Evolutionary conservation across 2,888 invertebrate genomes (phyloP).

Genomic region (Chrysina gloriosa): DNA sequence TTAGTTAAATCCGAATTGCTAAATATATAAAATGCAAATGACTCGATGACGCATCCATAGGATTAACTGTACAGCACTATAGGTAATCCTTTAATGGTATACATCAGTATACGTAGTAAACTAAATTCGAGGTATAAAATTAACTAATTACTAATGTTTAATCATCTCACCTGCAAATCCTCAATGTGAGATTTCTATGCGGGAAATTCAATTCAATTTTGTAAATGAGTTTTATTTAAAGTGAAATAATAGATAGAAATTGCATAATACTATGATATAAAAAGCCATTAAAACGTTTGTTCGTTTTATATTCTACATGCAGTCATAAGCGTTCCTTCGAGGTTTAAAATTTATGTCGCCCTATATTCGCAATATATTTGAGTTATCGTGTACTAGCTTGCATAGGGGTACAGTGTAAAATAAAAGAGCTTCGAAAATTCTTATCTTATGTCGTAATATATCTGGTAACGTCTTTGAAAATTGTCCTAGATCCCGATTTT

Average conservation of each 20-base stretch:
- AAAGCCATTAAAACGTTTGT: no score
- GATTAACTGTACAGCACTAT: constrained; percentile 10
- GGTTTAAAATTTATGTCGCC: constrained; percentile 20
- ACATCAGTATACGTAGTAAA: neutral
- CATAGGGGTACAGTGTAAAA: constrained; percentile 1
- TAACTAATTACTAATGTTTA: neutral
- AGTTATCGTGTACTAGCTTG: constrained; percentile 14
- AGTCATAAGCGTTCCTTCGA: neutral
- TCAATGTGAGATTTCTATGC: no score
- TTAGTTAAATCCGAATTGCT: constrained; percentile 14
- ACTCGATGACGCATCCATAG: neutral
- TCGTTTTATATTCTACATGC: neutral
- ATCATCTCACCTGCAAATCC: neutral
- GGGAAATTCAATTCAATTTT: no score
- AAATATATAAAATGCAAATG: constrained; percentile 8
- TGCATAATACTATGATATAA: no score
- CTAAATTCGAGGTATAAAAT: no score
- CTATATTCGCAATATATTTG: constrained; percentile 28
- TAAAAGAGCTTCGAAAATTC: constrained; percentile 30
- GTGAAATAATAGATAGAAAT: no score
- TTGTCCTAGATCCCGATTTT: constrained; percentile 52
- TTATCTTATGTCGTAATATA: constrained; percentile 48
- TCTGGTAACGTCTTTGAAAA: constrained; percentile 46
- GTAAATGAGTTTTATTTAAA: no score
- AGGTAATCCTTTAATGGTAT: constrained; percentile 20